phyloP scores from a whole-genome alignment of 2,888 invertebrate genomes.

The Acrobasis repandana region DNA sequence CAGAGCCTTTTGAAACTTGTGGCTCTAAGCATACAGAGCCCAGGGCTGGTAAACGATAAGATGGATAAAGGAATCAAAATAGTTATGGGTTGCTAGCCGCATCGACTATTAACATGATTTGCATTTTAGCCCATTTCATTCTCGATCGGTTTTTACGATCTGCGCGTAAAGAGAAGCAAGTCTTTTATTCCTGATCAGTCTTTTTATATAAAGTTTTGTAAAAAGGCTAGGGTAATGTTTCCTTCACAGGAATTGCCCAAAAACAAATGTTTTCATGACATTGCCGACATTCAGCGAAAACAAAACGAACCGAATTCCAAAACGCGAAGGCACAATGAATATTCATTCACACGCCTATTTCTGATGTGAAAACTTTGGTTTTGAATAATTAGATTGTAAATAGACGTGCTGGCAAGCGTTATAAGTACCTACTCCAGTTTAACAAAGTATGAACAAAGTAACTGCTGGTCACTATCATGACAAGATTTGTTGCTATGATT shows the following conservation, averaged over 20 bases:
- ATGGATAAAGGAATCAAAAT: too few relatives aligned
- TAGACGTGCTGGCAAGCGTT: not conserved
- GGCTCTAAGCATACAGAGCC: too few relatives aligned
- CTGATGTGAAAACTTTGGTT: slow-evolving; percentile 12
- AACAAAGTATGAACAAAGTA: not conserved
- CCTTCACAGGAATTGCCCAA: not conserved
- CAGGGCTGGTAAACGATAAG: too few relatives aligned
- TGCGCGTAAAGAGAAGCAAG: too few relatives aligned
- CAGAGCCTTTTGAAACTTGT: too few relatives aligned
- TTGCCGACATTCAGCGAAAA: not conserved
- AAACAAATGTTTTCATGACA: not conserved
- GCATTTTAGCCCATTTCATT: too few relatives aligned
- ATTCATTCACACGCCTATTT: slow-evolving; percentile 7
- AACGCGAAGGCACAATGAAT: slow-evolving; percentile 5
- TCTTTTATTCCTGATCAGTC: too few relatives aligned
- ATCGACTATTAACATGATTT: too few relatives aligned
- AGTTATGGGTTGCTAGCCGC: too few relatives aligned
- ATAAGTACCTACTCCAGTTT: not conserved
- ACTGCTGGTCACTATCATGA: not conserved
- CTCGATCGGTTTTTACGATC: too few relatives aligned
- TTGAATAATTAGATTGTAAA: slow-evolving; percentile 5
- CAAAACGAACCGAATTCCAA: slow-evolving; percentile 2
- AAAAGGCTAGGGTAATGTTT: not conserved
- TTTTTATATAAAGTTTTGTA: not conserved
- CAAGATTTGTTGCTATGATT: too few relatives aligned